Percentiles rank a stretch among this genome's conserved stretches.
phyloP scores from a whole-genome alignment of 1,140 invertebrate genomes.

The Ylistrum balloti region DNA sequence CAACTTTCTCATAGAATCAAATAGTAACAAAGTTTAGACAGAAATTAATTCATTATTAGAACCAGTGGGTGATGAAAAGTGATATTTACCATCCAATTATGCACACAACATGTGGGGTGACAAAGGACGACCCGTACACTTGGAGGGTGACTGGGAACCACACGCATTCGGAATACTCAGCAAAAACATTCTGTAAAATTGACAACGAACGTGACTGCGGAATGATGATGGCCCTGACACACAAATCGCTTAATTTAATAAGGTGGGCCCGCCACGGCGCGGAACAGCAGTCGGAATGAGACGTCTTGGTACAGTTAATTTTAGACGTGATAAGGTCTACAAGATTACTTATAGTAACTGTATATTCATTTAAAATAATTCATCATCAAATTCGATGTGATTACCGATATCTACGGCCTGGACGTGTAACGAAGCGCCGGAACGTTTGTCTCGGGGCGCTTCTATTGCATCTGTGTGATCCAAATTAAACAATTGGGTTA shows the following conservation, averaged over 20 bases:
- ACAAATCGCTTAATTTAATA: neutral
- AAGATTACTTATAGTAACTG: neutral
- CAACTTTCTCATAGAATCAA: neutral
- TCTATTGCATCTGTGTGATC: neutral
- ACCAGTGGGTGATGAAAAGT: neutral
- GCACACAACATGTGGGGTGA: neutral
- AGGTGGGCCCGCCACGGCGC: neutral
- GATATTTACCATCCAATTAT: neutral
- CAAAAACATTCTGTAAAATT: neutral
- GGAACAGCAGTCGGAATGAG: neutral
- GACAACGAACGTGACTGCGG: neutral
- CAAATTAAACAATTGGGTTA: neutral
- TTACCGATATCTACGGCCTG: neutral
- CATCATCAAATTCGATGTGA: neutral
- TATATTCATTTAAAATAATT: constrained; percentile 30
- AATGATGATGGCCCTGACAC: neutral
- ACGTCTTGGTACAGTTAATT: neutral
- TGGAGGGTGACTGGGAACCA: neutral
- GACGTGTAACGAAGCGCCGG: neutral
- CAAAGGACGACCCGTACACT: neutral
- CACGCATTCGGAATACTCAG: neutral
- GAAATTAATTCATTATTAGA: neutral
- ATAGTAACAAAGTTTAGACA: neutral
- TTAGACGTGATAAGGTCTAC: neutral
- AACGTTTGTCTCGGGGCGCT: neutral